Evolutionary conservation across 92 coral and sea anemone genomes (phyloP).

Genomic region (Epizoanthus stellaris): DNA sequence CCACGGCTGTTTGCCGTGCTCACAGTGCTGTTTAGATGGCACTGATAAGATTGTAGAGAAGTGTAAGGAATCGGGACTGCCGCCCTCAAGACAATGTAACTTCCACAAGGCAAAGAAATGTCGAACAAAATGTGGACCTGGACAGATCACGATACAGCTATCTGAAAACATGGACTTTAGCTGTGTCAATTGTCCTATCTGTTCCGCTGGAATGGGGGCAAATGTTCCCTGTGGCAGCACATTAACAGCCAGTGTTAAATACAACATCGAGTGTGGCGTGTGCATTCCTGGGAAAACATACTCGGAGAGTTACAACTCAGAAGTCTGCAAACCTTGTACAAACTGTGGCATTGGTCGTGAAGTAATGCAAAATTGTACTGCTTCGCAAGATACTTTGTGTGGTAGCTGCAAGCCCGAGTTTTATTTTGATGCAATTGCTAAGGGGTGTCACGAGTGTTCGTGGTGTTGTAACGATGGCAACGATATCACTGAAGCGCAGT

Average conservation of each 20-base stretch:
- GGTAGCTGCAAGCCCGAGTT: constrained; percentile 49
- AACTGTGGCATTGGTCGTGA: constrained; percentile 35
- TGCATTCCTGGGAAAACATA: constrained; percentile 46
- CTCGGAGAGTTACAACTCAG: constrained; percentile 12
- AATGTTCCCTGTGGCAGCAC: constrained; percentile 33
- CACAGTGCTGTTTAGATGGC: constrained; percentile 45
- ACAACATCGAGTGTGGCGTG: background rate
- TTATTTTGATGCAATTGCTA: background rate
- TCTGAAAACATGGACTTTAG: background rate
- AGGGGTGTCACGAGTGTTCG: constrained; percentile 46
- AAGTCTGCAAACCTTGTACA: constrained; percentile 36
- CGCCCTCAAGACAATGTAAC: constrained; percentile 14
- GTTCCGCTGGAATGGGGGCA: constrained; percentile 32
- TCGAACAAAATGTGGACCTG: background rate
- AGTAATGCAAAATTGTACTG: constrained; percentile 29
- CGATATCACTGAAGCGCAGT: constrained; percentile 13
- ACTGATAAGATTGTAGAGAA: background rate
- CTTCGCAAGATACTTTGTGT: constrained; percentile 34
- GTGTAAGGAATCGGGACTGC: constrained; percentile 29
- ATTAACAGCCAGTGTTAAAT: background rate
- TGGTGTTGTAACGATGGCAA: constrained; percentile 51
- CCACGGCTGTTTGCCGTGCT: constrained; percentile 37
- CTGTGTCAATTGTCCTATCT: constrained; percentile 19
- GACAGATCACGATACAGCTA: background rate
- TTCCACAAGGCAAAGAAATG: background rate